Evolutionary conservation across 2,888 invertebrate genomes (phyloP), one percentile per base, ranked within the genome.

Genomic region (Lepas anatifera): DNA sequence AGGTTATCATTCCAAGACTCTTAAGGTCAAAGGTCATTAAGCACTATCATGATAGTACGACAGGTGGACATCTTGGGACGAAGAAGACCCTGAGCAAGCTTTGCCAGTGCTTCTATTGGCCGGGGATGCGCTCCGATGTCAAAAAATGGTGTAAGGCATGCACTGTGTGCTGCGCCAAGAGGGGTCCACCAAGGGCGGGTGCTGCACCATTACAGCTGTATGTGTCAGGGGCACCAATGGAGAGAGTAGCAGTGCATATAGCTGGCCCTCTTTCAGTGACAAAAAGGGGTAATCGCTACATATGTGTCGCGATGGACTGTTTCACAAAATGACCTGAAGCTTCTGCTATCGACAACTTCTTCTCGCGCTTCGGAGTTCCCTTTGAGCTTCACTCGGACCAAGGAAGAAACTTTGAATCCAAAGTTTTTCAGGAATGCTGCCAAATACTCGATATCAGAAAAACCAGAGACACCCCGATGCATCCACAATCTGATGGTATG

Each of bases 281-380:
- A 6, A 10, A 41, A 11, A 29, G 8, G 10, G 69, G 69, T 29
- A 69, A 69, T n/a, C 1, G 32, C 32, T 68, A 48, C 35, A 46
- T 68, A 1, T 6, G 16, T 2, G 32, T 35, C 1, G 22, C 22
- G 11, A 68, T 68, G 68, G 68, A 50, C 48, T 68, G 50, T 13
- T 68, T 68, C 35, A 50, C 68, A 2, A 68, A 48, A 25, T 68
- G 46, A 29, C 29, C 68, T 1, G 32, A 48, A 22, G 68, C 48
- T 8, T 68, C n/a, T 52, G 63, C 63, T 29, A 41, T 67, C 10
- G 16, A 29, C 35, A 32, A 48, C 22, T 66, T 69, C 37, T 64
- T 69, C 29, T 22, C 63, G 7, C 13, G 64, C 7, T 69, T 69
- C n/a, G 35, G 69, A 18, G 43, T 69, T 16, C 69, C 69, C 22